A percentile compares a stretch with the other conserved stretches of the same genome.
These are phyloP conservation scores for Horisme vitalbata DNA, from an alignment of 2,888 invertebrate species.

Conservation along the genomic window DNA sequence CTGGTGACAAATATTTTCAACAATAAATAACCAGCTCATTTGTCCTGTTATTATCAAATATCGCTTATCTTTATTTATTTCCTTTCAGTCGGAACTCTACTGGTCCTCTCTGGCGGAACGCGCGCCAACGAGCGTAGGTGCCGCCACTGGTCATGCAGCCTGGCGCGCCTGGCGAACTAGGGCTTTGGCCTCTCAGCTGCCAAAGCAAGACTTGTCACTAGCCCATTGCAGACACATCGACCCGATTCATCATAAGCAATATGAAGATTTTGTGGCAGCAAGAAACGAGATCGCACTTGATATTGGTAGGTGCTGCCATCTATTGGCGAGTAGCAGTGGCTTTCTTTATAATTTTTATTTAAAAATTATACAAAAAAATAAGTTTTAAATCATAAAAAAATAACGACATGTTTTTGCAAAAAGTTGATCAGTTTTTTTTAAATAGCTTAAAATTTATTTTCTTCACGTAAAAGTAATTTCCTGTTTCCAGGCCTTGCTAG, in stretches of 20 bases:
- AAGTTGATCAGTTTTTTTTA: no score
- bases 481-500: slow-evolving; percentile 82
- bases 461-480: slow-evolving; percentile 9
- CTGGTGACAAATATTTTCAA: neutral
- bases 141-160: slow-evolving; percentile 67
- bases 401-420: no score
- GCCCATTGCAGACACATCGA: slow-evolving; percentile 95
- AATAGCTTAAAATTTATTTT: no score
- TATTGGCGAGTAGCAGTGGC: slow-evolving; percentile 40
- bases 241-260: slow-evolving; percentile 89
- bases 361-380: no score
- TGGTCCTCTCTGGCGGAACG: slow-evolving; percentile 92
- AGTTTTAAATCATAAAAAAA: no score
- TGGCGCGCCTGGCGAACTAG: slow-evolving; percentile 74
- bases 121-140: slow-evolving; percentile 75
- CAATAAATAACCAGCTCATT: neutral
- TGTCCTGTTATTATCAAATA: slow-evolving; percentile 1
- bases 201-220: slow-evolving; percentile 95
- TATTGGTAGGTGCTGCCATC: slow-evolving; percentile 86
- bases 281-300: slow-evolving; percentile 98
- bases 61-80: slow-evolving; percentile 2
- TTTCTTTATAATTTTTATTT: no score
- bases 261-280: slow-evolving; percentile 96
- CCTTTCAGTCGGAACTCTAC: slow-evolving; percentile 92
- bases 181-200: slow-evolving; percentile 92